Evolutionary conservation across 2,797 vertebrate species (phyloP), one percentile per base, ranked within the genome.

Genomic region (Anguilla anguilla): DNA sequence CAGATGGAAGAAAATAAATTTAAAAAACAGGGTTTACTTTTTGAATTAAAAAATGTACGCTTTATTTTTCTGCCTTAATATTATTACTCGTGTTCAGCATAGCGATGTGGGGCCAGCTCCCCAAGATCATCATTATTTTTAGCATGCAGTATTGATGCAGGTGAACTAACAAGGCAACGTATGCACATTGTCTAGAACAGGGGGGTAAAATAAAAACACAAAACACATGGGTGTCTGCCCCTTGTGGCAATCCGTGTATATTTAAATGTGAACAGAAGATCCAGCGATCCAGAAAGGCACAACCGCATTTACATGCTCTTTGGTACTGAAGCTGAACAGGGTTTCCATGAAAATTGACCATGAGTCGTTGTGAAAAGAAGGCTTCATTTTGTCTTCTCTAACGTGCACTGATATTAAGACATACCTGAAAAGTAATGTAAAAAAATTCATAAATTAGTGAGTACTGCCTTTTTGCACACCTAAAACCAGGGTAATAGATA

Each of bases 71-170:
- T 49, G 17, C 13, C 25, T 46, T 51, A 83, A 17, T 83, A 6
- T 57, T 83, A 51, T 83, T 82, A 19, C 43, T 49, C 9, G 82
- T 55, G 55, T 83, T 51, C n/a, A 49, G 22, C 22, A 25, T 35
- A 55, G 17, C 39, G 82, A 25, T 83, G 11, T 83, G 49, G 49
- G 22, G 2, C 53, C 74, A 46, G 35, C 74, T 79, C 74, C 74
- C 39, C 43, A 79, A 43, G 74, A 79, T 79, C 13, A 11, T 72
- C 28, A 79, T 79, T 79, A 79, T 79, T 79, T 79, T 79, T 43
- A 79, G 74, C 74, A 79, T 79, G 39, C 74, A 79, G 74, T 79
- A 46, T 79, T 79, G 74, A 79, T 79, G 74, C 74, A 22, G 74
- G 35, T 39, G 11, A 15, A 79, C 31, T 43, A 79, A 79, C 74